Conservation (phyloP, 2,888 invertebrate genomes). For the Athrips mouffetella region DNA sequence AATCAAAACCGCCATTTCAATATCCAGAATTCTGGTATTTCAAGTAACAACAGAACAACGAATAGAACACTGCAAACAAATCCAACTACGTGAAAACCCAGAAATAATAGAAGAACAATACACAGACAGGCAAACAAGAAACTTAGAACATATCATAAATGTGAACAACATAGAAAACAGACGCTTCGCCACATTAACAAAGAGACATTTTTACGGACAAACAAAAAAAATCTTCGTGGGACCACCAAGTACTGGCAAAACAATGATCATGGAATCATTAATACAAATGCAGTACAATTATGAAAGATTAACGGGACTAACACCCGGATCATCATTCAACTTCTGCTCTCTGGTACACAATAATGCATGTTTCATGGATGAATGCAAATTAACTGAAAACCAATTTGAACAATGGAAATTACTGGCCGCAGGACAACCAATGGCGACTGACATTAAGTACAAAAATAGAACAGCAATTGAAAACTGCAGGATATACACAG, state of each 20-base stretch:
- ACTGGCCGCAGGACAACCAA: slow-evolving; percentile 27
- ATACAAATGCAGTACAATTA: neutral
- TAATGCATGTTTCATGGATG: slow-evolving; percentile 38
- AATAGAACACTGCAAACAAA: slow-evolving; percentile 14
- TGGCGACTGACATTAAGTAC: slow-evolving; percentile 23
- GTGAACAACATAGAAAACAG: neutral
- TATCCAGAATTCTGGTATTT: slow-evolving; percentile 25
- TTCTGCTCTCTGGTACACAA: slow-evolving; percentile 25
- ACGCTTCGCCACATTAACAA: neutral
- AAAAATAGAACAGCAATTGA: neutral
- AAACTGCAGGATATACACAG: slow-evolving; percentile 9
- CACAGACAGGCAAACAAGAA: neutral
- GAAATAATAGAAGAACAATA: neutral
- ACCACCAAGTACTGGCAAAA: neutral
- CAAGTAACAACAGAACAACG: slow-evolving; percentile 14
- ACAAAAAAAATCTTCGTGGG: neutral
- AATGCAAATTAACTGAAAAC: slow-evolving; percentile 36
- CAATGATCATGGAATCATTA: neutral
- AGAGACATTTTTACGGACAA: neutral
- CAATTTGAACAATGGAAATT: slow-evolving; percentile 42
- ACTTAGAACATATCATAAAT: neutral
- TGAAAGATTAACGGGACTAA: neutral
- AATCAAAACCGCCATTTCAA: slow-evolving; percentile 20
- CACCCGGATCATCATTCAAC: slow-evolving; percentile 26
- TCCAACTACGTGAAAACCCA: neutral